Evolutionary conservation across 2,113 vertebrate species (phyloP).

Genomic region (Falco punctatus): DNA sequence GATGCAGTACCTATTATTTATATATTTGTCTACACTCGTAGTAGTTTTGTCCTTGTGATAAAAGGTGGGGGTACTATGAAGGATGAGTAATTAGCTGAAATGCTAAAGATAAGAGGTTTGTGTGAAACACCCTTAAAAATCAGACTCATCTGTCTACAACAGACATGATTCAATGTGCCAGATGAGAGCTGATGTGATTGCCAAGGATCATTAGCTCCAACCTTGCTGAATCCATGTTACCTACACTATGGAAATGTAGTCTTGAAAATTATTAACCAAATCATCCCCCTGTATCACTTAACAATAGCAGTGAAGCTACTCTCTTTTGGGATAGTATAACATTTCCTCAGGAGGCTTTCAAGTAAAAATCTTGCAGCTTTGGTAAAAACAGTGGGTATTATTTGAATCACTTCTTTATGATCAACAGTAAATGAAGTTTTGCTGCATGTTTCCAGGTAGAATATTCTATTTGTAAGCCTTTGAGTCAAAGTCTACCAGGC

Average conservation of each 20-base stretch:
- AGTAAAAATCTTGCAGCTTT: neutral
- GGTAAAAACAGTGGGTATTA: neutral
- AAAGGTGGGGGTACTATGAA: neutral
- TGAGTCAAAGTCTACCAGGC: neutral
- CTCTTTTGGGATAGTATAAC: neutral
- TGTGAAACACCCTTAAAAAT: neutral
- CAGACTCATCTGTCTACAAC: neutral
- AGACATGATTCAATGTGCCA: neutral
- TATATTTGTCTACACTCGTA: neutral
- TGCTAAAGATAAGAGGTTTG: neutral
- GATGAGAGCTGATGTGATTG: neutral
- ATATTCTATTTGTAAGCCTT: neutral
- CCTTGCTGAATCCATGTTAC: neutral
- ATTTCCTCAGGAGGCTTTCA: neutral
- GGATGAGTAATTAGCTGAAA: neutral
- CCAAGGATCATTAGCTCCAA: neutral
- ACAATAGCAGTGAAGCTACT: neutral
- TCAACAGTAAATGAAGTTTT: neutral
- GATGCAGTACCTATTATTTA: neutral
- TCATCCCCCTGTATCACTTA: neutral
- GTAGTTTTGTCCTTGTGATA: neutral
- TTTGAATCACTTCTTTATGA: neutral
- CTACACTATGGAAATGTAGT: neutral
- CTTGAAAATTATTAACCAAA: neutral
- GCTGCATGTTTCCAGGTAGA: neutral